phyloP scores from a whole-genome alignment of 2,888 invertebrate genomes.

The Resseliella maxima region DNA sequence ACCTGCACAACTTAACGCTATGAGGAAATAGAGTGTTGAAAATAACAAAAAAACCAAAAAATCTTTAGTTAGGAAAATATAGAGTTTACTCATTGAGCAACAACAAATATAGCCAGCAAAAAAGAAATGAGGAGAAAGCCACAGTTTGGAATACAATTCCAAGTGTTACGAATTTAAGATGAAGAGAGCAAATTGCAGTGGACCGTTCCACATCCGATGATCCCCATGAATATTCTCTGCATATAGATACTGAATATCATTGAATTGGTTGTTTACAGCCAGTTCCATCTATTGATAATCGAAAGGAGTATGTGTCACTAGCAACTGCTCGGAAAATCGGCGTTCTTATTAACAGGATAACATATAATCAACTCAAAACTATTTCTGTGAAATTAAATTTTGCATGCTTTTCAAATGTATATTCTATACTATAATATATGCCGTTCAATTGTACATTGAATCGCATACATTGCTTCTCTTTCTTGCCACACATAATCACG shows the following conservation, averaged over 20 bases:
- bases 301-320: slow-evolving; percentile 13
- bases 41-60: not conserved
- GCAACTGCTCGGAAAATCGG: slow-evolving; percentile 38
- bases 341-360: not conserved
- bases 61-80: too few relatives aligned
- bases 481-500: too few relatives aligned
- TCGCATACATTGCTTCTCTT: too few relatives aligned
- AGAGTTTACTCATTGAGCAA: too few relatives aligned
- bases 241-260: not conserved
- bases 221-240: not conserved
- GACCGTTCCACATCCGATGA: slow-evolving; percentile 6
- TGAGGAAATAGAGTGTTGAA: not conserved
- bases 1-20: slow-evolving; percentile 32
- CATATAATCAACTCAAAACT: not conserved
- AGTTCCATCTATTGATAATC: slow-evolving; percentile 34
- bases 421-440: too few relatives aligned
- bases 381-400: too few relatives aligned
- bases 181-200: not conserved
- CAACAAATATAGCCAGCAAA: too few relatives aligned
- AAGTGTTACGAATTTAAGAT: too few relatives aligned
- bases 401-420: too few relatives aligned
- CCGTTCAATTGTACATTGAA: too few relatives aligned
- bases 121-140: too few relatives aligned
- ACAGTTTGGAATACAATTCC: too few relatives aligned
- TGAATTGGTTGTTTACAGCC: not conserved